Evolutionary conservation across 2,888 invertebrate genomes (phyloP).

Genomic region (Gastracanthus pulcherrimus): DNA sequence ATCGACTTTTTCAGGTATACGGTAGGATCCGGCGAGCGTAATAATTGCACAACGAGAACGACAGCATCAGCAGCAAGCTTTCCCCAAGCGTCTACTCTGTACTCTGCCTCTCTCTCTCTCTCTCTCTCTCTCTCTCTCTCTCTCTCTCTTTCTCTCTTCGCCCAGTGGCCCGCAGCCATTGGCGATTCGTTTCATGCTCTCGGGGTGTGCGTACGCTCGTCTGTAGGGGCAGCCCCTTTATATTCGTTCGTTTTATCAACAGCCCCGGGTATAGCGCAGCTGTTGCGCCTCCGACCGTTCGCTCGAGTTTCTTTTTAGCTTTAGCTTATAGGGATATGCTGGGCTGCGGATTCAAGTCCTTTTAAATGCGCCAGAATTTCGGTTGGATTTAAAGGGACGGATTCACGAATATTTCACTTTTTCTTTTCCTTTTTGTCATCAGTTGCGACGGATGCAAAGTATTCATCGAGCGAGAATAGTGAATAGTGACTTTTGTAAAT

Average conservation of each 20-base stretch:
- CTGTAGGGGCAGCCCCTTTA: not conserved
- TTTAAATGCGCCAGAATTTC: not conserved
- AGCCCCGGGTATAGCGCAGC: constrained; percentile 16
- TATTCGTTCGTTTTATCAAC: constrained; percentile 26
- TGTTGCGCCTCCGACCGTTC: constrained; percentile 16
- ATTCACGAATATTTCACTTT: too few species aligned
- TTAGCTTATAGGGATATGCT: not conserved
- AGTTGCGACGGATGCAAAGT: too few species aligned
- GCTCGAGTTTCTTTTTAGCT: not conserved
- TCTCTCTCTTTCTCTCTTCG: too few species aligned
- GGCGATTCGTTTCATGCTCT: not conserved
- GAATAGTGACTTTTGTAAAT: too few species aligned
- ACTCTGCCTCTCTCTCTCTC: too few species aligned
- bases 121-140: too few species aligned
- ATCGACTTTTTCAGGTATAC: not conserved
- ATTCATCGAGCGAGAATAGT: too few species aligned
- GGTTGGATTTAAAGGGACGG: not conserved
- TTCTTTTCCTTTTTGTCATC: too few species aligned
- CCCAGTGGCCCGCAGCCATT: too few species aligned
- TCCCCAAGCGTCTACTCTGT: too few species aligned
- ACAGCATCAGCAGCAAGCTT: too few species aligned
- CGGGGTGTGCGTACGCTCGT: not conserved
- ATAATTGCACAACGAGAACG: not conserved
- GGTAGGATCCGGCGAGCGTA: not conserved
- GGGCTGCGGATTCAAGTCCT: not conserved